Conservation (phyloP, 2,888 invertebrate genomes). For the Plebejus argus region DNA sequence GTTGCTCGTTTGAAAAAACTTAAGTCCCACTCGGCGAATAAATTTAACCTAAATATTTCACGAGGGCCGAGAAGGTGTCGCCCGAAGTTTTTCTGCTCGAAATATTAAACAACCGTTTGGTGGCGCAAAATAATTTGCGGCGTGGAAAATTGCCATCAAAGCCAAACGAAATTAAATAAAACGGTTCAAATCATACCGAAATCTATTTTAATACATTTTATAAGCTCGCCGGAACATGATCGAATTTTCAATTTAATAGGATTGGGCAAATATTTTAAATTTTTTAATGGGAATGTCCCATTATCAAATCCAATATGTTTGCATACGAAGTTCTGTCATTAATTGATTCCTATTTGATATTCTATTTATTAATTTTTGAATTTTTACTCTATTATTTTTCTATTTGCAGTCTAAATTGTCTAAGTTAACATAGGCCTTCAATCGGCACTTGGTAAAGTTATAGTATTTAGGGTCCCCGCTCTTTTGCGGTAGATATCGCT, state of each 20-base stretch:
- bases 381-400: too few species aligned
- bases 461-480: too few species aligned
- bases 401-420: too few species aligned
- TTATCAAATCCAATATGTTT: too few species aligned
- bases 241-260: background rate
- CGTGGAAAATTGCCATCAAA: conserved; percentile 4
- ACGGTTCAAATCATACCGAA: conserved; percentile 1
- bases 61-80: conserved; percentile 22
- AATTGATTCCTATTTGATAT: too few species aligned
- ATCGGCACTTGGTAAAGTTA: too few species aligned
- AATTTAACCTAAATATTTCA: conserved; percentile 28
- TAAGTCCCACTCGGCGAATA: conserved; percentile 22
- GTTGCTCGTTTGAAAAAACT: conserved; percentile 27
- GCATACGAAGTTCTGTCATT: too few species aligned
- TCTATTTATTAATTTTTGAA: too few species aligned
- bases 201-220: conserved; percentile 2
- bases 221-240: conserved; percentile 1
- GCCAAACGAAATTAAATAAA: background rate
- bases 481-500: too few species aligned
- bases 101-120: conserved; percentile 21
- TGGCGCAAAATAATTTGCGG: conserved; percentile 14
- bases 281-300: background rate
- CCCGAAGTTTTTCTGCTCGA: conserved; percentile 9
- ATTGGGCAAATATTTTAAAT: background rate
- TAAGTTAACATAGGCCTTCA: too few species aligned